These are phyloP conservation scores for Melanotus villosus DNA, from an alignment of 2,888 invertebrate genomes.

Conservation along the genomic window DNA sequence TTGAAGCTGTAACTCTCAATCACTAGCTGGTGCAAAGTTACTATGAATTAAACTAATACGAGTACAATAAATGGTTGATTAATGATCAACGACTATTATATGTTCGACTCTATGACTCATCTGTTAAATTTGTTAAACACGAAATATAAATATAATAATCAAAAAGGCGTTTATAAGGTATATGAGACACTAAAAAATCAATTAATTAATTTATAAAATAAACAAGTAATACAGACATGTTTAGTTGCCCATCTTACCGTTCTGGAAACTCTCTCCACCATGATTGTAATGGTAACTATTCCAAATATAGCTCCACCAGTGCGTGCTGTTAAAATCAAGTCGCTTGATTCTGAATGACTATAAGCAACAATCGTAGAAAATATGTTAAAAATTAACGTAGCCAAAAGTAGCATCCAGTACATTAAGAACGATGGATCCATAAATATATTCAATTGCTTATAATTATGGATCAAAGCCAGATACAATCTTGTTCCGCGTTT, in stretches of 20 bases:
- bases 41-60: too few relatives aligned
- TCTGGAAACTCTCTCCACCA: background rate
- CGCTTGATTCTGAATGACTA: background rate
- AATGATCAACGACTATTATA: too few relatives aligned
- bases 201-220: too few relatives aligned
- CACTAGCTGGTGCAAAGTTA: too few relatives aligned
- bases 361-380: background rate
- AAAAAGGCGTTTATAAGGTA: too few relatives aligned
- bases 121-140: too few relatives aligned
- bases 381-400: background rate
- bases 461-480: constrained; percentile 8
- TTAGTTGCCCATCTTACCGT: constrained; percentile 9
- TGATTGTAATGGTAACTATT: background rate
- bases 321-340: background rate
- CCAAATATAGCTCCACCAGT: constrained; percentile 12
- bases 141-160: too few relatives aligned
- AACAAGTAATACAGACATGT: too few relatives aligned
- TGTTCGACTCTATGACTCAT: too few relatives aligned
- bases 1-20: too few relatives aligned
- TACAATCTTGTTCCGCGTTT: constrained; percentile 4
- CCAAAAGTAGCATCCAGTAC: background rate
- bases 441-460: constrained; percentile 8
- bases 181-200: too few relatives aligned
- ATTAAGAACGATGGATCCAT: constrained; percentile 8
- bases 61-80: too few relatives aligned